phyloP scores from a whole-genome alignment of 2,113 vertebrate species.

The Protomyctophum bolini region DNA sequence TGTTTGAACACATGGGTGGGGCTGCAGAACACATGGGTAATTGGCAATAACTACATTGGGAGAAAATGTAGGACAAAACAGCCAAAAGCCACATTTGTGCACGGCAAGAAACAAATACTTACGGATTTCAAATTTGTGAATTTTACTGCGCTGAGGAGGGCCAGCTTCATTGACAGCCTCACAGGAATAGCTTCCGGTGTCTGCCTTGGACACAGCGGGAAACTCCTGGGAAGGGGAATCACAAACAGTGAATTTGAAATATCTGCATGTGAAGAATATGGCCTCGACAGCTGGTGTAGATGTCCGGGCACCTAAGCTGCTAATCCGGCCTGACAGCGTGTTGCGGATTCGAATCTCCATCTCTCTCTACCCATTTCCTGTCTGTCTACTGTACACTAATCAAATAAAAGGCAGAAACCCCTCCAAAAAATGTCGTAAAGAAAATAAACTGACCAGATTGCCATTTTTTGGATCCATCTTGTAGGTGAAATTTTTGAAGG shows the following conservation, averaged over 20 bases:
- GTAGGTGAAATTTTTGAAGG: constrained; percentile 75
- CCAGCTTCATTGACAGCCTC: constrained; percentile 70
- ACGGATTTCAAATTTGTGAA: constrained; percentile 71
- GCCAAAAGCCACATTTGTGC: too few species aligned
- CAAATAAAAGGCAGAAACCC: too few species aligned
- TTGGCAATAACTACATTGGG: too few species aligned
- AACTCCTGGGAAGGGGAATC: constrained; percentile 64
- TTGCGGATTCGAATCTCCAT: too few species aligned
- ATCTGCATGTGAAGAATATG: neutral
- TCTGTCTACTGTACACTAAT: too few species aligned
- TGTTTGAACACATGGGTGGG: too few species aligned
- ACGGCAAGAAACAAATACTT: constrained; percentile 48
- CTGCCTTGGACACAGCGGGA: constrained; percentile 23
- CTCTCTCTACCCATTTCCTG: too few species aligned
- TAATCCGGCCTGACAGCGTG: too few species aligned
- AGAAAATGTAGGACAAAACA: too few species aligned
- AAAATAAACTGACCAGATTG: constrained; percentile 66
- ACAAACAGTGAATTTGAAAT: neutral
- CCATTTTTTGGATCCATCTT: constrained; percentile 49
- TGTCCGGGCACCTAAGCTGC: too few species aligned
- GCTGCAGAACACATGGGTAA: too few species aligned
- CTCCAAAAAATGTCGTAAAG: too few species aligned
- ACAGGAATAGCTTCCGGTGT: constrained; percentile 70
- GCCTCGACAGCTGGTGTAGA: neutral
- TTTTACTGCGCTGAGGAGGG: constrained; percentile 51